Evolutionary conservation across 2,888 invertebrate genomes (phyloP).

Genomic region (Parascotia fuliginaria): DNA sequence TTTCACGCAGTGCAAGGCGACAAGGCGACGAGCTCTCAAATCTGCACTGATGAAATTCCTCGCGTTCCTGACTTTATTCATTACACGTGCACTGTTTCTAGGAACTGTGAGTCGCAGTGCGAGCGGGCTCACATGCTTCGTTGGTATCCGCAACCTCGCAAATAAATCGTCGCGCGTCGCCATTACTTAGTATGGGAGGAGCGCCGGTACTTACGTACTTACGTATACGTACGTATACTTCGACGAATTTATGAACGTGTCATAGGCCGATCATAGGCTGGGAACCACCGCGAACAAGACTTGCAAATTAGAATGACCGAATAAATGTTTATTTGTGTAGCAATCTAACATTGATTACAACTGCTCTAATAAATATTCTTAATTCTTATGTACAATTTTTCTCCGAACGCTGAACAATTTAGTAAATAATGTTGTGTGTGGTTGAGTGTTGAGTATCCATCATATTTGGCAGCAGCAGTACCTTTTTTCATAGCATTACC

Average conservation of each 20-base stretch:
- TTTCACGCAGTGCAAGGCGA: constrained; percentile 71
- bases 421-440: constrained; percentile 28
- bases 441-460: constrained; percentile 40
- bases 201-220: constrained; percentile 67
- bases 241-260: constrained; percentile 72
- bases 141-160: constrained; percentile 69
- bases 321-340: constrained; percentile 47
- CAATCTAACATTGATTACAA: constrained; percentile 34
- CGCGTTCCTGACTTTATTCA: constrained; percentile 78
- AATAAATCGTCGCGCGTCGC: constrained; percentile 72
- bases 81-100: constrained; percentile 79
- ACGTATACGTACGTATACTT: constrained; percentile 62
- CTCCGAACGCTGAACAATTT: constrained; percentile 22
- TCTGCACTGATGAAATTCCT: constrained; percentile 81
- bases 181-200: constrained; percentile 78
- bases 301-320: constrained; percentile 56
- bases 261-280: constrained; percentile 71
- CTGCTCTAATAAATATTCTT: constrained; percentile 18
- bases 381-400: constrained; percentile 20
- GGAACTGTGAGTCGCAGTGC: constrained; percentile 72
- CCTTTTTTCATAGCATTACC: constrained; percentile 58
- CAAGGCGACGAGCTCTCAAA: constrained; percentile 72
- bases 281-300: constrained; percentile 58
- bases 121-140: constrained; percentile 65
- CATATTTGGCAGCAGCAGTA: constrained; percentile 46